These are phyloP conservation scores for Oenanthe melanoleuca DNA, from an alignment of 2,113 vertebrate species.

Conservation along the genomic window DNA sequence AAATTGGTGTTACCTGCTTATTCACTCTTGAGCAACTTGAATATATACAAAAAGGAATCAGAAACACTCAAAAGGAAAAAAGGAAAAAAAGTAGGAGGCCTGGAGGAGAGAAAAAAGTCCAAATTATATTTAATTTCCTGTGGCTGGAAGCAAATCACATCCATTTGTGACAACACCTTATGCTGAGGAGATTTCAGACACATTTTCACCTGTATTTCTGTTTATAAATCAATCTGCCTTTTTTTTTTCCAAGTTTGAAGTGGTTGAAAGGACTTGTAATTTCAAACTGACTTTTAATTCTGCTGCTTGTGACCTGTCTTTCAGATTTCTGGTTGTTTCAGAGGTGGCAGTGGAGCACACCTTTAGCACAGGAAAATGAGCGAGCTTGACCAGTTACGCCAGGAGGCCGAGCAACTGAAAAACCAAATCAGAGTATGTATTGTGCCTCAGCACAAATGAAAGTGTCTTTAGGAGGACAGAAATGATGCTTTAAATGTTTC, in stretches of 20 bases:
- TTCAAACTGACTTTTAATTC: neutral
- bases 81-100: neutral
- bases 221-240: neutral
- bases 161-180: neutral
- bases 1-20: neutral
- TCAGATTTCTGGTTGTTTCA: slow-evolving; percentile 86
- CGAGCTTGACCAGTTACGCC: slow-evolving; percentile 98
- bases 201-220: neutral
- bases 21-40: neutral
- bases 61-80: neutral
- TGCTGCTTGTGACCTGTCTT: neutral
- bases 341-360: slow-evolving; percentile 84
- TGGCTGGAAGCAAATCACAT: neutral
- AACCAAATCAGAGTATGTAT: slow-evolving; percentile 97
- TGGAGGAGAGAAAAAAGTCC: neutral
- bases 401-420: slow-evolving; percentile 99
- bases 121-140: neutral
- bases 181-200: neutral
- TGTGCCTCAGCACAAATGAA: neutral
- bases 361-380: slow-evolving; percentile 95
- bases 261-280: neutral
- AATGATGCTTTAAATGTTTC: neutral
- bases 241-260: neutral
- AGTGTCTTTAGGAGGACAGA: neutral
- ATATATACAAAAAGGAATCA: neutral